Evolutionary conservation across 2,113 vertebrate genomes (phyloP).

Genomic region (Lasiurus cinereus): DNA sequence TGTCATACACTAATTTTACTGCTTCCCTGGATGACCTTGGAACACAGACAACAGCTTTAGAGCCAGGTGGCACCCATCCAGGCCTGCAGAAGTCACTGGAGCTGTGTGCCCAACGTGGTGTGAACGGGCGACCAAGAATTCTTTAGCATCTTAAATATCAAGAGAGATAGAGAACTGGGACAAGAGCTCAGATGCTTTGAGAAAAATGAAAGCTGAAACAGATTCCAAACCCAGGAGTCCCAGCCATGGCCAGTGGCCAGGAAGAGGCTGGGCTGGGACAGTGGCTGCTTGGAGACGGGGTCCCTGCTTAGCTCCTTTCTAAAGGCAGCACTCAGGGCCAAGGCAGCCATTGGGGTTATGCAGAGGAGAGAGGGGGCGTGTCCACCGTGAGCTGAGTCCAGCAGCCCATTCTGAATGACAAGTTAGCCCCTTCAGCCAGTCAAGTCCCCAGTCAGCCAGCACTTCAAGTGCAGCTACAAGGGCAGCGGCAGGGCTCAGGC

Average conservation of each 20-base stretch:
- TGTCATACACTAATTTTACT: slow-evolving; percentile 85
- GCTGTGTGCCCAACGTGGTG: slow-evolving; percentile 44
- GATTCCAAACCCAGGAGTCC: not conserved
- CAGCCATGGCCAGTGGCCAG: not conserved
- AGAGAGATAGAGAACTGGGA: slow-evolving; percentile 66
- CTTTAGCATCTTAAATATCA: slow-evolving; percentile 2
- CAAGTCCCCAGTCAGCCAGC: not conserved
- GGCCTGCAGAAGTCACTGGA: slow-evolving; percentile 81
- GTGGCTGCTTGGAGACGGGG: not conserved
- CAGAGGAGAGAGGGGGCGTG: not conserved
- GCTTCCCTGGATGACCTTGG: slow-evolving; percentile 84
- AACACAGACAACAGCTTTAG: slow-evolving; percentile 84
- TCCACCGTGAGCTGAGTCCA: not conserved
- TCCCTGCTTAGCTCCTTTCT: not conserved
- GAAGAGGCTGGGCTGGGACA: too few species aligned
- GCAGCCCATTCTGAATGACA: not conserved
- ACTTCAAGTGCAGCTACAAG: not conserved
- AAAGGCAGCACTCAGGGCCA: not conserved
- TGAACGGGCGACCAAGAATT: slow-evolving; percentile 2
- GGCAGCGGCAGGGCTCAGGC: not conserved
- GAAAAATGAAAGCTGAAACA: slow-evolving; percentile 6
- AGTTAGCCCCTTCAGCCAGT: not conserved
- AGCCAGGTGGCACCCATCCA: not conserved
- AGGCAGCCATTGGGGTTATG: too few species aligned
- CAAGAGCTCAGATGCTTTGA: slow-evolving; percentile 15